A percentile compares a stretch with the other conserved stretches of the same genome.
Conservation (phyloP, 2,113 vertebrate species). For the Dasyurus viverrinus region DNA sequence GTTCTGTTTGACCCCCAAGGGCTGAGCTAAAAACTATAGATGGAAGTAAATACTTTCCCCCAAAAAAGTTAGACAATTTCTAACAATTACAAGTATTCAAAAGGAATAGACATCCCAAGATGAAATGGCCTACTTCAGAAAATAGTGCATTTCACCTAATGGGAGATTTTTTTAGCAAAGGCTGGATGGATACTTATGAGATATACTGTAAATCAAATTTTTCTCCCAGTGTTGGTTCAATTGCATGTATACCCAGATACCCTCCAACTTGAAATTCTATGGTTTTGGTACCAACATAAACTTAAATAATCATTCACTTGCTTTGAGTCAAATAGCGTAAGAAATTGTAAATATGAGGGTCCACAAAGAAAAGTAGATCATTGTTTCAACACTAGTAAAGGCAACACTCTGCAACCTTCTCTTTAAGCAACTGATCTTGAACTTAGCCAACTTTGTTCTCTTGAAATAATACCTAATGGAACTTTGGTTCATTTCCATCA, state of each 20-base stretch:
- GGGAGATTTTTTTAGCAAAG: neutral
- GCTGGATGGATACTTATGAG: neutral
- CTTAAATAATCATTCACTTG: neutral
- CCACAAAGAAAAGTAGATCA: neutral
- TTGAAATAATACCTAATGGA: neutral
- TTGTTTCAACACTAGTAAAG: slow-evolving; percentile 14
- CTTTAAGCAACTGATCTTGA: neutral
- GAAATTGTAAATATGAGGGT: neutral
- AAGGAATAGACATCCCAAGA: neutral
- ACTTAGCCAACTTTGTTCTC: neutral
- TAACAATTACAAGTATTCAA: neutral
- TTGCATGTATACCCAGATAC: neutral
- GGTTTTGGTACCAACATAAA: neutral
- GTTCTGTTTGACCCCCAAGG: neutral
- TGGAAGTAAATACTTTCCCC: neutral
- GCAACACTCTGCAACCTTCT: neutral
- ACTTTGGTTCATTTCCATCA: neutral
- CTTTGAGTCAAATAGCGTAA: neutral
- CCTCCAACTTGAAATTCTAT: neutral
- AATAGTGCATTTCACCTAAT: neutral
- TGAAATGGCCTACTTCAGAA: neutral
- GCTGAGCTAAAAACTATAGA: neutral
- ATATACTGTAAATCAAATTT: neutral
- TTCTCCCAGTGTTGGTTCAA: neutral
- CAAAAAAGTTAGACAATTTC: neutral